Evolutionary conservation across 2,888 invertebrate genomes (phyloP).

Genomic region (Coelopa pilipes): DNA sequence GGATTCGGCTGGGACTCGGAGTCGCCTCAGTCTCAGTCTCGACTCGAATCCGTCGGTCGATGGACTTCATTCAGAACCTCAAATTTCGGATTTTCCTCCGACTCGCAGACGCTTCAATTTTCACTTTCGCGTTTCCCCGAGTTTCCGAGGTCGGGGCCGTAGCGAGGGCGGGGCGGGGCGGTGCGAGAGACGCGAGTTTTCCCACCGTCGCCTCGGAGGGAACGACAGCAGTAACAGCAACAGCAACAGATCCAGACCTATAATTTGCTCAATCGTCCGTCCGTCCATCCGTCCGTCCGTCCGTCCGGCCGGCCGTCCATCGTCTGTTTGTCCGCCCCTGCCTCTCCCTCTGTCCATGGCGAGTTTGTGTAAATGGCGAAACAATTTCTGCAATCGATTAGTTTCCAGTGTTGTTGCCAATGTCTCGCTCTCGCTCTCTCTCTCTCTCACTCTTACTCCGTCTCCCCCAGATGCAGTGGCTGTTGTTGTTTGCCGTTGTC

Average conservation of each 20-base stretch:
- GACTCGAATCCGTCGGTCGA: neutral
- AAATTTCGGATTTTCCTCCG: neutral
- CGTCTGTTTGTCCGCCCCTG: too few species aligned
- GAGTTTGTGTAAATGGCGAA: constrained; percentile 26
- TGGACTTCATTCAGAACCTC: neutral
- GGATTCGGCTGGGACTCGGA: neutral
- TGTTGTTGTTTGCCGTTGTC: constrained; percentile 23
- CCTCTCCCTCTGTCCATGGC: too few species aligned
- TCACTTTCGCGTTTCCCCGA: too few species aligned
- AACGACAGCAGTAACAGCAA: too few species aligned
- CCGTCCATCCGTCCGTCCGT: neutral
- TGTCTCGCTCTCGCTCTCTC: too few species aligned
- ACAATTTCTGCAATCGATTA: constrained; percentile 34
- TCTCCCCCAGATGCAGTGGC: neutral
- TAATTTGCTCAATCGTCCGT: constrained; percentile 39
- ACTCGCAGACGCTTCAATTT: neutral
- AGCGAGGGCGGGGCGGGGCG: too few species aligned
- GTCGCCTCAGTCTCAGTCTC: neutral
- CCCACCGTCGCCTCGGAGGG: constrained; percentile 7
- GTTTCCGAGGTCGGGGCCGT: too few species aligned
- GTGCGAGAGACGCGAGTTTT: too few species aligned
- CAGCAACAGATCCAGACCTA: neutral
- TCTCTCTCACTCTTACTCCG: neutral
- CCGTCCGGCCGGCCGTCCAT: neutral
- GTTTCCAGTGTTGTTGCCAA: neutral